Conservation (phyloP, 2,113 vertebrate species). For the Cyphomyrus discorhynchus region DNA sequence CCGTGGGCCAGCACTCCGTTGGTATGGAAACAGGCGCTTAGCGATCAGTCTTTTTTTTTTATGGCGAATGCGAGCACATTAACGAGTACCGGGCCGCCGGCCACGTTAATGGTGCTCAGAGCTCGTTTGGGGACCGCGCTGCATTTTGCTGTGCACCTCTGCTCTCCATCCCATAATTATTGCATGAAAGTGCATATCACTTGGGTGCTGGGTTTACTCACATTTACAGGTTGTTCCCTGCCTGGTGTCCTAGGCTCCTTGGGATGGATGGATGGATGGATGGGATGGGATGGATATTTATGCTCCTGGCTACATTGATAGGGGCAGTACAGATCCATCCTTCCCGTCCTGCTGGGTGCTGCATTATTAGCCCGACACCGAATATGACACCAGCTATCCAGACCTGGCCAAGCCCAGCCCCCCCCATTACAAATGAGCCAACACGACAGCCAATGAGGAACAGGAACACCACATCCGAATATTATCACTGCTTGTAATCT, state of each 20-base stretch:
- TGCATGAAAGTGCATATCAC: not conserved
- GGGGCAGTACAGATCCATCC: not conserved
- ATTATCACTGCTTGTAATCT: not conserved
- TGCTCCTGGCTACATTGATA: not conserved
- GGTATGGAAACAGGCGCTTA: slow-evolving; percentile 3
- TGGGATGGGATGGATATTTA: not conserved
- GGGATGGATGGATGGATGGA: not conserved
- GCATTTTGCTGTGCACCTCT: not conserved
- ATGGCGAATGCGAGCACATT: not conserved
- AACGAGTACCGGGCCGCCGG: not conserved
- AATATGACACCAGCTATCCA: not conserved
- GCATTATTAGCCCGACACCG: not conserved
- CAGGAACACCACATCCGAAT: not conserved
- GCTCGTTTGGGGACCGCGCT: not conserved
- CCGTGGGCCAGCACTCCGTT: not conserved
- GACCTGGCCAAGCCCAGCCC: not conserved
- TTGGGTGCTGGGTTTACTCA: not conserved
- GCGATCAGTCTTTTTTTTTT: not conserved
- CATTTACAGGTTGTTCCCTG: not conserved
- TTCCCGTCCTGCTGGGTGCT: not conserved
- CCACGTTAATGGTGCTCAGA: not conserved
- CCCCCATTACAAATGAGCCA: not conserved
- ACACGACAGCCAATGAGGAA: not conserved
- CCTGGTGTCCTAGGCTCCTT: not conserved
- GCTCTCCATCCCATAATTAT: slow-evolving; percentile 2